Evolutionary conservation across 2,113 vertebrate species (phyloP).

Genomic region (Festucalex cinctus): DNA sequence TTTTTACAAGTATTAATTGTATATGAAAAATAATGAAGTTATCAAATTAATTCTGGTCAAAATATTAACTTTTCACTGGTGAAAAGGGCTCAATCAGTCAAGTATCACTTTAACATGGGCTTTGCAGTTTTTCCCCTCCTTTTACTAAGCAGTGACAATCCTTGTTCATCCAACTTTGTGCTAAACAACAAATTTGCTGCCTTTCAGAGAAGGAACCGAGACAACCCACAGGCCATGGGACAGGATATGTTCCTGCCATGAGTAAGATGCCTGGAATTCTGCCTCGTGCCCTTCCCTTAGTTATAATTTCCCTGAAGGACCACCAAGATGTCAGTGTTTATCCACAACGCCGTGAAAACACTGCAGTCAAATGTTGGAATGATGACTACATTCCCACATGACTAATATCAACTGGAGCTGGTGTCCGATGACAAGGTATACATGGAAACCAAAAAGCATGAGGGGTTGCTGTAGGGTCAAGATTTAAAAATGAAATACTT

Average conservation of each 20-base stretch:
- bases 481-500: conserved; percentile 3
- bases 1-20: no score
- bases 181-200: conserved; percentile 20
- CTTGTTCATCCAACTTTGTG: not conserved
- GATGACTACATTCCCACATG: not conserved
- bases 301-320: conserved; percentile 34
- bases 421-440: conserved; percentile 24
- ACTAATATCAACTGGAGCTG: conserved; percentile 8
- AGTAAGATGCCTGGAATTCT: conserved; percentile 50
- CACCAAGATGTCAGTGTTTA: conserved; percentile 13
- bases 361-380: not conserved
- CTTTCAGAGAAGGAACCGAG: conserved; percentile 24
- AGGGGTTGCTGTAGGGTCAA: conserved; percentile 7
- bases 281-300: conserved; percentile 30
- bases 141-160: not conserved
- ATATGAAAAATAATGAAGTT: no score
- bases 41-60: no score
- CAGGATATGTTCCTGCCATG: conserved; percentile 29
- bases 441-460: conserved; percentile 8
- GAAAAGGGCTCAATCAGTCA: no score
- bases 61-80: no score
- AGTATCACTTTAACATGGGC: no score
- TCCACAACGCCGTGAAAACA: conserved; percentile 28
- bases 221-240: conserved; percentile 40
- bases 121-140: no score